A percentile compares a stretch with the other conserved stretches of the same genome.
phyloP scores from a whole-genome alignment of 2,113 vertebrate genomes.

The Catharus fuscescens region DNA sequence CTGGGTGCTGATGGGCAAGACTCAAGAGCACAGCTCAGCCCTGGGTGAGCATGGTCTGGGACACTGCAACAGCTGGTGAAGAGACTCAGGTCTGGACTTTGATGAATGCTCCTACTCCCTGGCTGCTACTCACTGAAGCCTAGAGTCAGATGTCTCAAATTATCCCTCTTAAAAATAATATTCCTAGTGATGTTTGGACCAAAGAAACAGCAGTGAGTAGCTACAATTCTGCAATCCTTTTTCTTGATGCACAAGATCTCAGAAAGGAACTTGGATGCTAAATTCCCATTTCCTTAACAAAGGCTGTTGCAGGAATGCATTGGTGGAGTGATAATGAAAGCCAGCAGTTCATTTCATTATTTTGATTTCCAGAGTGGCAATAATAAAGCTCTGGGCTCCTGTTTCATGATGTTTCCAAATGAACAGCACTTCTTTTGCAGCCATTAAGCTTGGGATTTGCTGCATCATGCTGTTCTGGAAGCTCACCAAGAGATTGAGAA shows the following conservation, averaged over 20 bases:
- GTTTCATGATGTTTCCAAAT: neutral
- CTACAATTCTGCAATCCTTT: neutral
- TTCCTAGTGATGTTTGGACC: neutral
- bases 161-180: neutral
- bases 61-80: accelerated
- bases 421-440: neutral
- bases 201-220: neutral
- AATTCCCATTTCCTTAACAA: neutral
- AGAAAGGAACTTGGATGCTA: neutral
- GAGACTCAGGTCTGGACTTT: neutral
- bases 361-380: neutral
- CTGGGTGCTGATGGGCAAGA: neutral
- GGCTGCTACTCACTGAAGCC: neutral
- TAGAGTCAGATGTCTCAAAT: neutral
- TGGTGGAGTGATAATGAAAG: neutral
- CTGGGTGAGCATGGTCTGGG: neutral
- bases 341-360: neutral
- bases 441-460: neutral
- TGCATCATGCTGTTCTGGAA: slow-evolving; percentile 16
- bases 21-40: neutral
- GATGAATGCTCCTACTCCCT: neutral
- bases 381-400: neutral
- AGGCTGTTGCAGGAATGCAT: neutral
- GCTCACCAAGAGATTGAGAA: neutral
- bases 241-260: neutral